Conservation (phyloP, 35 echinoderm and acorn worm genomes). For the Heliocidaris erythrogramma region DNA sequence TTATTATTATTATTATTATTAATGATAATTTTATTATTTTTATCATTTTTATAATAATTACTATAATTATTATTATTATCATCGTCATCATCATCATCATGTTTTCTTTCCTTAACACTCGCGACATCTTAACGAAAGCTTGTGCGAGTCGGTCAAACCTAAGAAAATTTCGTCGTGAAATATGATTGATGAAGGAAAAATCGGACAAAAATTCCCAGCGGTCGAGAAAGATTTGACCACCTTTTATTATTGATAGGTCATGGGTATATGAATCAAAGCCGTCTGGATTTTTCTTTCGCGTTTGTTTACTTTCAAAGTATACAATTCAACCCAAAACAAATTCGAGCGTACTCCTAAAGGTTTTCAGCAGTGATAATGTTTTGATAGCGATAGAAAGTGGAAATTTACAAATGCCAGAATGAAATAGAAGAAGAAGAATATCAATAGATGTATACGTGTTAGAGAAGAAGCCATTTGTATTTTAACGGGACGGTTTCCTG, state of each 20-base stretch:
- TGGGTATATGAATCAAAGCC: not conserved
- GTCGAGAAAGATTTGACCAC: not conserved
- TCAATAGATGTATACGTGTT: not conserved
- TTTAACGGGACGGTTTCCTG: not conserved
- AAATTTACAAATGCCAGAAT: not conserved
- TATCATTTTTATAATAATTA: not conserved
- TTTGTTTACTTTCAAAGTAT: no score
- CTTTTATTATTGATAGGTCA: not conserved
- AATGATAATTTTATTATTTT: not conserved
- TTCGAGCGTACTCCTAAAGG: not conserved
- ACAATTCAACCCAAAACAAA: not conserved
- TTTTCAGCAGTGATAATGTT: not conserved
- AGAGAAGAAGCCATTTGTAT: not conserved
- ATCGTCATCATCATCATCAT: slow-evolving; percentile 48
- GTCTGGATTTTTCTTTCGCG: not conserved
- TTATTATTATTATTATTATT: not conserved
- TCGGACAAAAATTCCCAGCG: no score
- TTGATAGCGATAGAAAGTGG: not conserved
- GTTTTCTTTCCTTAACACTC: no score
- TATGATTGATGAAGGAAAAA: no score
- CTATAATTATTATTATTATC: not conserved
- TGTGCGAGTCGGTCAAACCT: no score
- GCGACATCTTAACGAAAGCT: no score
- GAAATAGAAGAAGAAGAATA: not conserved
- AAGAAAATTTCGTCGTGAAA: no score